A percentile compares a stretch with the other conserved stretches of the same genome.
Evolutionary conservation across 2,888 invertebrate species (phyloP).

Genomic region (Cosmia pyralina): DNA sequence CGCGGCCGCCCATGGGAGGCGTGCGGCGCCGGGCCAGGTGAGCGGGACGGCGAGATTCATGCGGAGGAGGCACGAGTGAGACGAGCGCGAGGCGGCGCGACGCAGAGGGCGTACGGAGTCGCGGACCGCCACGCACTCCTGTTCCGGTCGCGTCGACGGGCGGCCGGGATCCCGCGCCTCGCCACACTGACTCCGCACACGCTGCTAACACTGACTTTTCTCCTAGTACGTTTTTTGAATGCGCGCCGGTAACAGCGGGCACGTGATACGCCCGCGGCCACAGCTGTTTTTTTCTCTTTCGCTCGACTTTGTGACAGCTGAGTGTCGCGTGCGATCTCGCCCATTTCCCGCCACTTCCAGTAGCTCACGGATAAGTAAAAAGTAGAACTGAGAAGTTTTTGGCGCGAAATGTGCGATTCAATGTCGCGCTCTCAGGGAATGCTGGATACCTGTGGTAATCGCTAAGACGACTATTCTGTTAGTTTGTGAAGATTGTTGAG

Average conservation of each 20-base stretch:
- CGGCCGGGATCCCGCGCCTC: slow-evolving; percentile 89
- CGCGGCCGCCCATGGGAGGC: slow-evolving; percentile 90
- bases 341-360: slow-evolving; percentile 85
- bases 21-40: slow-evolving; percentile 81
- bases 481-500: slow-evolving; percentile 80
- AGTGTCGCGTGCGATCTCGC: slow-evolving; percentile 85
- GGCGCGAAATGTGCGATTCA: slow-evolving; percentile 85
- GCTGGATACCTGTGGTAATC: slow-evolving; percentile 74
- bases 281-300: slow-evolving; percentile 87
- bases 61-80: slow-evolving; percentile 76
- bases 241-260: slow-evolving; percentile 88
- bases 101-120: slow-evolving; percentile 89
- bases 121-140: slow-evolving; percentile 88
- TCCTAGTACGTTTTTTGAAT: slow-evolving; percentile 86
- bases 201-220: slow-evolving; percentile 83
- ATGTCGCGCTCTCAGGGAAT: slow-evolving; percentile 65
- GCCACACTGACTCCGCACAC: slow-evolving; percentile 84
- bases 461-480: slow-evolving; percentile 77
- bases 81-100: slow-evolving; percentile 90
- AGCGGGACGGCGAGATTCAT: slow-evolving; percentile 78
- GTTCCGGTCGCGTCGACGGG: slow-evolving; percentile 90
- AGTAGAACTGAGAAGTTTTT: slow-evolving; percentile 80
- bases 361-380: slow-evolving; percentile 76
- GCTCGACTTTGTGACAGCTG: slow-evolving; percentile 85
- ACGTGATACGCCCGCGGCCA: slow-evolving; percentile 87